Percentiles rank a stretch among this genome's conserved stretches.
These are phyloP conservation scores for Panulirus ornatus DNA, from an alignment of 1,140 invertebrate genomes.

Conservation along the genomic window DNA sequence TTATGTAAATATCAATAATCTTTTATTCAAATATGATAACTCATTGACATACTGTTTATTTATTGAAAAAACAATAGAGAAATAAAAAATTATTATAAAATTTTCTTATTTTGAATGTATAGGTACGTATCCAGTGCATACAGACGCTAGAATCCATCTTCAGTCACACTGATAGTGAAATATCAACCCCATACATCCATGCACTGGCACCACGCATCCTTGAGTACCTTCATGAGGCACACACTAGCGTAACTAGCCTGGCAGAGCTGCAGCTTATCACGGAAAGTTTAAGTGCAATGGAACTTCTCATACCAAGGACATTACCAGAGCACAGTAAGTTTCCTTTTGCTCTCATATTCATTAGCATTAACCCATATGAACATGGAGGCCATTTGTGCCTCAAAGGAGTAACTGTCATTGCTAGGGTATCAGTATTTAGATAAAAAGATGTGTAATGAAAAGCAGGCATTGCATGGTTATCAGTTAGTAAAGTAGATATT, in stretches of 20 bases:
- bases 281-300: slow-evolving; percentile 85
- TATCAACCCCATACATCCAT: slow-evolving; percentile 89
- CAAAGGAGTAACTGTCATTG: too few relatives aligned
- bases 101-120: slow-evolving; percentile 55
- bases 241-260: slow-evolving; percentile 82
- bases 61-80: too few relatives aligned
- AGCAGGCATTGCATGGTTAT: too few relatives aligned
- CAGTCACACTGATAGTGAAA: slow-evolving; percentile 83
- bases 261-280: slow-evolving; percentile 83
- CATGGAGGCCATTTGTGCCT: too few relatives aligned
- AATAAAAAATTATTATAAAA: slow-evolving; percentile 16
- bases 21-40: too few relatives aligned
- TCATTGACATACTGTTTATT: too few relatives aligned
- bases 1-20: too few relatives aligned
- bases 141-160: slow-evolving; percentile 88
- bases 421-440: too few relatives aligned
- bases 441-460: too few relatives aligned
- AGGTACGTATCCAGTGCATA: slow-evolving; percentile 88
- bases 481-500: too few relatives aligned
- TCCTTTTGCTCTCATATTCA: too few relatives aligned
- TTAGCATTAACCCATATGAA: too few relatives aligned
- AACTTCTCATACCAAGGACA: slow-evolving; percentile 86
- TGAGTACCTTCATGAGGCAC: slow-evolving; percentile 82
- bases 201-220: slow-evolving; percentile 87
- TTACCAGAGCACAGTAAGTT: slow-evolving; percentile 88